A percentile compares a stretch with the other conserved stretches of the same genome.
Conservation (phyloP, 2,888 invertebrate genomes). For the Drosophila borborema region DNA sequence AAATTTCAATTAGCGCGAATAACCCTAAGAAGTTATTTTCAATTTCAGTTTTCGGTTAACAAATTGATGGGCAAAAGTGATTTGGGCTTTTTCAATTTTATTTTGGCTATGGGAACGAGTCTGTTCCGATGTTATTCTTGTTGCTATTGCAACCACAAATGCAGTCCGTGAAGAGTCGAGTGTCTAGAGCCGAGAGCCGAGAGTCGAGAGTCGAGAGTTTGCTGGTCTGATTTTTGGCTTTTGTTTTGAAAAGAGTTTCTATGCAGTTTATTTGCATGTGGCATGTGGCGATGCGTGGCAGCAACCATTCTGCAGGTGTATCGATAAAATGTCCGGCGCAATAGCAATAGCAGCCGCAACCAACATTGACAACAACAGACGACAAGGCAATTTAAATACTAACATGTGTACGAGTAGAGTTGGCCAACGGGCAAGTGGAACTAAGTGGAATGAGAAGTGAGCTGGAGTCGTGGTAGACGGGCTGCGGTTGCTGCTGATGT, state of each 20-base stretch:
- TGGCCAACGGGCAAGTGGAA: conserved; percentile 33
- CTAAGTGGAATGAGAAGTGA: neutral
- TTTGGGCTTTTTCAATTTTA: conserved; percentile 15
- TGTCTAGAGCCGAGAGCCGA: conserved; percentile 24
- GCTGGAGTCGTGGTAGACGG: neutral
- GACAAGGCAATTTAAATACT: conserved; percentile 80
- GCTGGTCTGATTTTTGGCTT: conserved; percentile 24
- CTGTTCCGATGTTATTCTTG: neutral
- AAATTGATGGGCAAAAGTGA: conserved; percentile 9
- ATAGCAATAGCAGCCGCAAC: conserved; percentile 50
- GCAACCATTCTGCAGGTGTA: conserved; percentile 66
- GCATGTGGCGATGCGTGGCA: conserved; percentile 35
- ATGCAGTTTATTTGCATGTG: conserved; percentile 38
- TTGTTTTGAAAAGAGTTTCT: conserved; percentile 25
- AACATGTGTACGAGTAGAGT: conserved; percentile 64
- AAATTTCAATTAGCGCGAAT: too few species aligned
- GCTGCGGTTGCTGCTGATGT: conserved; percentile 56
- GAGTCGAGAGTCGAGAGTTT: conserved; percentile 27
- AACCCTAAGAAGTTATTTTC: neutral
- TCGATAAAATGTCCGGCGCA: conserved; percentile 73
- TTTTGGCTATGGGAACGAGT: neutral
- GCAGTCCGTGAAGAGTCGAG: conserved; percentile 14
- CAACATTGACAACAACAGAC: conserved; percentile 53
- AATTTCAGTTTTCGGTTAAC: neutral
- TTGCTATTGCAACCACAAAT: conserved; percentile 19